phyloP scores from a whole-genome alignment of 2,113 vertebrate genomes.

The Corythaixoides concolor region DNA sequence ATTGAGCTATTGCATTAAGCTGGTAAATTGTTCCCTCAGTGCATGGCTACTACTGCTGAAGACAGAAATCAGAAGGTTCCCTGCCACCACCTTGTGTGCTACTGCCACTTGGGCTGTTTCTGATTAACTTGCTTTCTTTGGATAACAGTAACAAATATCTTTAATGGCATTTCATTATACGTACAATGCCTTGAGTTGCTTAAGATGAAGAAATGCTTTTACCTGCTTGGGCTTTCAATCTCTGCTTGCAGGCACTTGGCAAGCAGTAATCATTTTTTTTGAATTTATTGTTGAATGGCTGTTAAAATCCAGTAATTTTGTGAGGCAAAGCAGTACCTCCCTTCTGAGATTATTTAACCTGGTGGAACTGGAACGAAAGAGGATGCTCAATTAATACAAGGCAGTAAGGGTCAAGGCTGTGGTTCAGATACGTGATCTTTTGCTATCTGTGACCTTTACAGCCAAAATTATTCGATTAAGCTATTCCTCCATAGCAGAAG shows the following conservation, averaged over 20 bases:
- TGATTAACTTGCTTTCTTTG: slow-evolving; percentile 11
- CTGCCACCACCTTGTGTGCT: background rate
- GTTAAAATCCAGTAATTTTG: background rate
- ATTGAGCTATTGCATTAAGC: background rate
- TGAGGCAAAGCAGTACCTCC: background rate
- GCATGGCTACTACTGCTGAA: background rate
- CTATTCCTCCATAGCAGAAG: background rate
- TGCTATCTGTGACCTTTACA: background rate
- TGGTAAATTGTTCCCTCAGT: background rate
- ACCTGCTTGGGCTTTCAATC: background rate
- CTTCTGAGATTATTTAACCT: background rate
- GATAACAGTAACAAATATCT: slow-evolving; percentile 1
- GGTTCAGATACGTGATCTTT: background rate
- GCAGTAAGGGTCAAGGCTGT: background rate
- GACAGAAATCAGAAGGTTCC: background rate
- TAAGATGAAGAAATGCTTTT: background rate
- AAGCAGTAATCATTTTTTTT: background rate
- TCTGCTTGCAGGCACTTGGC: background rate
- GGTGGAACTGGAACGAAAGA: background rate
- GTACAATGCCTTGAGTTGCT: background rate
- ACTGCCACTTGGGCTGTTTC: background rate
- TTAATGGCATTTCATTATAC: background rate
- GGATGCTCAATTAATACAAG: background rate
- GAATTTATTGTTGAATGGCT: background rate
- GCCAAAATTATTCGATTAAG: background rate